phyloP scores from a whole-genome alignment of 2,113 vertebrate genomes.

The Stegastes partitus region DNA sequence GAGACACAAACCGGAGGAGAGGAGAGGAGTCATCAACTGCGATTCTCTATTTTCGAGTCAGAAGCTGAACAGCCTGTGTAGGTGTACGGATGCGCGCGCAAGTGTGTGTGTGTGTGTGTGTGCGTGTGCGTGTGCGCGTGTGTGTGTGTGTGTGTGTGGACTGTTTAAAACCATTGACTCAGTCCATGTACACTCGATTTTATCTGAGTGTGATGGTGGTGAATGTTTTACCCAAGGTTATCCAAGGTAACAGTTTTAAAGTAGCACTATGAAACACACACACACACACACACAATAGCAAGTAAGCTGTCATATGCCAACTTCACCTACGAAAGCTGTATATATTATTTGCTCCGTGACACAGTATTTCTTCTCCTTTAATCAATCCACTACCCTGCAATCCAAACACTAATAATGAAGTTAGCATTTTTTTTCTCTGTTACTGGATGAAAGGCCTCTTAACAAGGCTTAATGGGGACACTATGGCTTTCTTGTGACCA shows the following conservation, averaged over 20 bases:
- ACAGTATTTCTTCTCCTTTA: constrained; percentile 16
- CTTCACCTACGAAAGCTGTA: constrained; percentile 8
- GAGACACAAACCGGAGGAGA: constrained; percentile 39
- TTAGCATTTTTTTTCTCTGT: constrained; percentile 43
- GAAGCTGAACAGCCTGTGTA: constrained; percentile 37
- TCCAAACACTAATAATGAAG: constrained; percentile 35
- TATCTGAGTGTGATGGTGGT: constrained; percentile 22
- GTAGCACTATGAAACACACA: background rate
- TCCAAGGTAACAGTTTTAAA: constrained; percentile 14
- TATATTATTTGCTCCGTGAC: constrained; percentile 4
- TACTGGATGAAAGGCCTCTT: constrained; percentile 66
- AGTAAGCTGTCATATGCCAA: background rate
- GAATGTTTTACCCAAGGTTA: constrained; percentile 33
- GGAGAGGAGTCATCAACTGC: constrained; percentile 26
- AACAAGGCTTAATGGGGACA: constrained; percentile 71
- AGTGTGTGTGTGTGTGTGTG: background rate
- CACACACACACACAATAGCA: background rate
- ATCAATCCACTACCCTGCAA: constrained; percentile 15
- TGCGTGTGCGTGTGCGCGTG: background rate
- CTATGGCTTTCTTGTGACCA: constrained; percentile 74
- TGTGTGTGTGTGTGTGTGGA: constrained; percentile 6
- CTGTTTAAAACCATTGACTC: constrained; percentile 51
- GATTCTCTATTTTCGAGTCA: constrained; percentile 36
- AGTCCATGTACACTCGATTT: constrained; percentile 30
- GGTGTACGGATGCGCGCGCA: background rate